Evolutionary conservation across 1,140 invertebrate species (phyloP), one percentile per base, ranked within the genome.

Genomic region (Epicauta chinensis): DNA sequence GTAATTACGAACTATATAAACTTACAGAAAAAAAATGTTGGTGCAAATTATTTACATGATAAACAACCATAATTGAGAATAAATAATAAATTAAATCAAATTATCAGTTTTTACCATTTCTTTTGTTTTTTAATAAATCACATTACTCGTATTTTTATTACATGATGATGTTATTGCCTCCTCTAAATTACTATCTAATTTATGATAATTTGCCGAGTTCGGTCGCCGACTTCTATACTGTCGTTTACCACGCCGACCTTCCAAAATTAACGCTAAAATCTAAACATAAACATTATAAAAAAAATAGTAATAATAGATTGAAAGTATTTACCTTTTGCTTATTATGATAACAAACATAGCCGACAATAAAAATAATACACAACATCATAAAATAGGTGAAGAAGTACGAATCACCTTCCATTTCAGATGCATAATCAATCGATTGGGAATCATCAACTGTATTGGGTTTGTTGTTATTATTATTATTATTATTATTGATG

Each of bases 301-400:
- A 2, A n/a, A 10, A 47, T 23, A 23, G 7, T 23, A 23, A 23
- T 2, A 23, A 3, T 13, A n/a, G 3, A 3, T 38, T 9, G 7
- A 23, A 23, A 12, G 3, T 51, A 60, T 53, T 61, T 65, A 83
- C 82, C 75, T 83, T 84, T 66, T 84, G 79, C 62, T 83, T 83
- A 57, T 84, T 83, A 58, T 83, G 80, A 67, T 82, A 84, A 56
- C 75, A 71, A 29, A 84, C 66, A 65, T 83, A 84, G 5, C 76
- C 74, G 42, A 74, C 66, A 37, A 84, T 73, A 57, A 75, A 79
- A 3, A 80, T 55, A 9, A 84, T 63, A 45, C 78, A 76, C 36
- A 80, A 64, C 10, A 81, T 69, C 49, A 79, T 73, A 58, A 84
- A 81, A 62, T 84, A 84, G 10, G 76, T 73, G 66, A 83, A 81